Base-by-base conservation (phyloP, 2,797 vertebrate genomes). In the Myripristis murdjan region DNA sequence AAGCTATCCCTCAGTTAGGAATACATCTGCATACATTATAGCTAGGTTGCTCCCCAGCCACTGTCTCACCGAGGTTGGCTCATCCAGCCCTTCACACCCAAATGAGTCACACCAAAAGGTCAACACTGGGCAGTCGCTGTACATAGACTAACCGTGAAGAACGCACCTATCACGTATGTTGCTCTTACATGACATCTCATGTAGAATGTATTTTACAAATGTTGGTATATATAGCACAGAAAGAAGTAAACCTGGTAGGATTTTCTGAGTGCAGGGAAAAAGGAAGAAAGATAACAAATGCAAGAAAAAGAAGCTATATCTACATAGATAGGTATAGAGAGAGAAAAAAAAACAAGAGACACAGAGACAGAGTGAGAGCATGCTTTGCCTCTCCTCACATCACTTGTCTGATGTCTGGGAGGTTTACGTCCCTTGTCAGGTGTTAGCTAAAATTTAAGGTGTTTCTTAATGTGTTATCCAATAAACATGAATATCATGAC, bases 21-120 rank as follows among this genome's bases (percentile, higher is more conserved):
- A 94, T 94, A 89, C 86, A 94, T 95, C 85, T 94, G 66, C 92
- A 94, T 94, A 93, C 84, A 93, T 94, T 93, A 94, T 44, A 85
- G 65, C 33, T 5, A 20, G 66, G 75, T 83, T 71, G 73, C 73
- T 93, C 81, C 85, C 79, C 66, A 71, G 81, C 81, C 84, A 86
- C 67, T 52, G 72, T 61, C 79, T 73, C 86, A 83, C 76, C 68
- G 81, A 81, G 79, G 75, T 77, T 74, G 55, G 56, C 70, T 66
- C 62, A 62, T 63, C n/a, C 67, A 53, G 59, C 66, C 10, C 81
- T 77, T 90, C 80, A 74, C 81, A 75, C 70, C 73, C 57, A 85
- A 81, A 84, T 44, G 4, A 56, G 74, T 65, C 70, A 65, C 12
- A 23, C 11, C 0, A 69, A 84, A 85, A 90, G 82, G 85, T 89